phyloP scores from a whole-genome alignment of 2,797 vertebrate species.

The Oreonectes daqikongensis region DNA sequence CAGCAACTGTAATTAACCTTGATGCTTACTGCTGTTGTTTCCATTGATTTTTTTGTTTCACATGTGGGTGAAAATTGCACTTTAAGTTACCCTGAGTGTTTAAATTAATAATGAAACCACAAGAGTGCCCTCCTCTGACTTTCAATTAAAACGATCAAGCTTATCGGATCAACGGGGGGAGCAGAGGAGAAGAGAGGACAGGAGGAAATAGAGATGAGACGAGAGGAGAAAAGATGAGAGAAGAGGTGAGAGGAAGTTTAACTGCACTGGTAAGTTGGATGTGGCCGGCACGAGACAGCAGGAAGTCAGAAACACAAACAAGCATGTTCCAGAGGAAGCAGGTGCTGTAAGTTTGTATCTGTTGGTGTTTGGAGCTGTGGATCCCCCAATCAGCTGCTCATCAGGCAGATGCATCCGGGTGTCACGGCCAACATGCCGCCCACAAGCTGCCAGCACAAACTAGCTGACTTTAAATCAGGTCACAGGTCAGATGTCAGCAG shows the following conservation, averaged over 20 bases:
- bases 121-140: slow-evolving; percentile 83
- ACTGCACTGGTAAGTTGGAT: slow-evolving; percentile 6
- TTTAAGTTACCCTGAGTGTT: slow-evolving; percentile 86
- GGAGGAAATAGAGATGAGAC: slow-evolving; percentile 33
- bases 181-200: slow-evolving; percentile 50
- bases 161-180: slow-evolving; percentile 68
- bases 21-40: slow-evolving; percentile 80
- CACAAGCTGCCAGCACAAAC: slow-evolving; percentile 36
- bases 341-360: slow-evolving; percentile 60
- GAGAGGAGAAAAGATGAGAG: slow-evolving; percentile 63
- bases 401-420: slow-evolving; percentile 65
- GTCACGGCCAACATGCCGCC: slow-evolving; percentile 39
- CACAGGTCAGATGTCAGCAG: slow-evolving; percentile 11
- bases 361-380: slow-evolving; percentile 37
- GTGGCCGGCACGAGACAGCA: slow-evolving; percentile 63
- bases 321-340: slow-evolving; percentile 69
- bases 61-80: slow-evolving; percentile 86
- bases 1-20: slow-evolving; percentile 84
- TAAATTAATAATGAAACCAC: slow-evolving; percentile 88
- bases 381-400: slow-evolving; percentile 56
- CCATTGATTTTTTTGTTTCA: slow-evolving; percentile 86
- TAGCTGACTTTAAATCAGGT: slow-evolving; percentile 3
- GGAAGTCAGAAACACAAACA: slow-evolving; percentile 71
- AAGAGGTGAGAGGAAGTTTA: slow-evolving; percentile 5
- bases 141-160: slow-evolving; percentile 83